Evolutionary conservation across 2,113 vertebrate genomes (phyloP).

Genomic region (Cyanocitta stelleri): DNA sequence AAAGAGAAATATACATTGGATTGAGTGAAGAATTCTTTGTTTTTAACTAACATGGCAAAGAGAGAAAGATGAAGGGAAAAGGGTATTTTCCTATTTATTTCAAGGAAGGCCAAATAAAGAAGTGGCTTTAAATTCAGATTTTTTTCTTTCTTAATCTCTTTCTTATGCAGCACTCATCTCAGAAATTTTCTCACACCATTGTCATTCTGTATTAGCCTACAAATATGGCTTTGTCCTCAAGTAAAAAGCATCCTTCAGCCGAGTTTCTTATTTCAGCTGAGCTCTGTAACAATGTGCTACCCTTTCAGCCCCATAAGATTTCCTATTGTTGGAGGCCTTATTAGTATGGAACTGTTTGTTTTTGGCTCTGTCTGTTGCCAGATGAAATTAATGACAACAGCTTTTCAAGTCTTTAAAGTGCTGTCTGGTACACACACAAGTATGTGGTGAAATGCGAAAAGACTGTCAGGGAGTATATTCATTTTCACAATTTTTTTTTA

Average conservation of each 20-base stretch:
- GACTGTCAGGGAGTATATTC: not conserved
- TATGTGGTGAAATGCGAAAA: not conserved
- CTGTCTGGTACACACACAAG: not conserved
- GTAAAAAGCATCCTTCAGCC: not conserved
- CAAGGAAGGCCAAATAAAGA: not conserved
- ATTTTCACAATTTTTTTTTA: not conserved
- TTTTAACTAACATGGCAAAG: not conserved
- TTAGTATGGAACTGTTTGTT: not conserved
- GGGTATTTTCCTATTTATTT: not conserved
- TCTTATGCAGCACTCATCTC: not conserved
- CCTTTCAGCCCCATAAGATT: not conserved
- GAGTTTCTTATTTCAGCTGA: not conserved
- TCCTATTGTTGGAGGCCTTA: not conserved
- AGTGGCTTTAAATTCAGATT: not conserved
- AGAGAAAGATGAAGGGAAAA: not conserved
- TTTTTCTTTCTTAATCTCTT: not conserved
- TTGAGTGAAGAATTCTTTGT: not conserved
- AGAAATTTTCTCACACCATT: not conserved
- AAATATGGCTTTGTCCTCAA: not conserved
- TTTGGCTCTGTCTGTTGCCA: slow-evolving; percentile 9
- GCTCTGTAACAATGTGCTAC: not conserved
- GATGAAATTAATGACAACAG: slow-evolving; percentile 5
- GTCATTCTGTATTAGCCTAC: not conserved
- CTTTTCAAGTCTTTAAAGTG: slow-evolving; percentile 5
- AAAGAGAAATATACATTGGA: not conserved